These are phyloP conservation scores for Lycia hirtaria DNA, from an alignment of 2,888 invertebrate species.

Conservation along the genomic window DNA sequence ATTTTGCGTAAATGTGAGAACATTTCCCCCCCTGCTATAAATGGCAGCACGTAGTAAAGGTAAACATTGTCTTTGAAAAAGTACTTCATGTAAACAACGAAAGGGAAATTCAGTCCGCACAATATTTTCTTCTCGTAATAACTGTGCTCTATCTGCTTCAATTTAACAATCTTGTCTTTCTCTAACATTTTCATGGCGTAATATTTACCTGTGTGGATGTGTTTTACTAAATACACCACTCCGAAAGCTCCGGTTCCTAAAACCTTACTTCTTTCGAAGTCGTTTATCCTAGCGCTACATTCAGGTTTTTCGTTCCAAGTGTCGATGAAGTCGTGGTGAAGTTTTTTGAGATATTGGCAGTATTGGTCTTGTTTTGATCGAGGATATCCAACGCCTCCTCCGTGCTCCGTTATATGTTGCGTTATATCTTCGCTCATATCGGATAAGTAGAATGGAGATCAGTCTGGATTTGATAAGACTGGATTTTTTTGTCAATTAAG, in stretches of 20 bases:
- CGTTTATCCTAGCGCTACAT: slow-evolving; percentile 67
- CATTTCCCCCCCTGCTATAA: slow-evolving; percentile 94
- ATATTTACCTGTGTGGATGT: slow-evolving; percentile 84
- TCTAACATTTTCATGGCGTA: slow-evolving; percentile 96
- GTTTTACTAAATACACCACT: slow-evolving; percentile 89
- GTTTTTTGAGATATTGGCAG: slow-evolving; percentile 61
- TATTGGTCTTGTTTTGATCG: slow-evolving; percentile 70
- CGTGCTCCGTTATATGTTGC: slow-evolving; percentile 40
- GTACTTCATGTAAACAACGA: slow-evolving; percentile 93
- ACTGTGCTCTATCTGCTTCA: slow-evolving; percentile 95
- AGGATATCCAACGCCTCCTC: slow-evolving; percentile 60
- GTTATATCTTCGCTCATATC: slow-evolving; percentile 55
- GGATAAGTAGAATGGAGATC: slow-evolving; percentile 28
- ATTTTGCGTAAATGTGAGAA: slow-evolving; percentile 90
- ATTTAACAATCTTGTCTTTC: slow-evolving; percentile 93
- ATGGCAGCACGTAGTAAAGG: slow-evolving; percentile 93
- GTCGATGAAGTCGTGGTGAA: slow-evolving; percentile 73
- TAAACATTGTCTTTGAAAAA: slow-evolving; percentile 95
- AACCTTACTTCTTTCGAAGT: slow-evolving; percentile 90
- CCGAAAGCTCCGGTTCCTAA: slow-evolving; percentile 97
- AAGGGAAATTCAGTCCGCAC: slow-evolving; percentile 94
- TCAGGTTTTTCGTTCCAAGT: slow-evolving; percentile 65
- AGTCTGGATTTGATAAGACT: slow-evolving; percentile 34
- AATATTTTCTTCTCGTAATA: slow-evolving; percentile 95
- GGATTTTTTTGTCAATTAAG: neutral